These are phyloP conservation scores for Gyps fulvus DNA, from an alignment of 2,113 vertebrate species.

Conservation along the genomic window DNA sequence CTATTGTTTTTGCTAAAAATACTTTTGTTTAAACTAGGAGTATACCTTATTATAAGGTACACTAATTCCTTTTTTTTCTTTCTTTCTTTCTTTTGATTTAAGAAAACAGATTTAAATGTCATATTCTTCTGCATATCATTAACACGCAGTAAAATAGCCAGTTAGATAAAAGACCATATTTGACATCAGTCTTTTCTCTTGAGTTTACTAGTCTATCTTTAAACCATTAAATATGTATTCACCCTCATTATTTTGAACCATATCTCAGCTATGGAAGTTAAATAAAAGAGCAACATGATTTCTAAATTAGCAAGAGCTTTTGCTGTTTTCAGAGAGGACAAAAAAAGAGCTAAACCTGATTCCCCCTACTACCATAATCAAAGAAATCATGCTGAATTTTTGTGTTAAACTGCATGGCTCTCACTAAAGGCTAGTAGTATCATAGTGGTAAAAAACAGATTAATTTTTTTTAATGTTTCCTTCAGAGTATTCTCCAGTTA, in stretches of 20 bases:
- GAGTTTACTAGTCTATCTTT: neutral
- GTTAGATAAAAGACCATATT: neutral
- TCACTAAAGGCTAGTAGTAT: neutral
- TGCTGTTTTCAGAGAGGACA: neutral
- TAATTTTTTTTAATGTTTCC: neutral
- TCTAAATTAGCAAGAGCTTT: neutral
- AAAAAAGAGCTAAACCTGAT: neutral
- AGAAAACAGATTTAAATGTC: neutral
- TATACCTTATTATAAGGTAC: neutral
- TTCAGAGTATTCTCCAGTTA: neutral
- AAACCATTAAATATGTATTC: neutral
- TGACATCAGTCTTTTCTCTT: neutral
- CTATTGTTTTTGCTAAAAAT: slow-evolving; percentile 52
- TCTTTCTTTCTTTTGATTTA: neutral
- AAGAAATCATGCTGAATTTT: neutral
- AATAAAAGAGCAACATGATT: neutral
- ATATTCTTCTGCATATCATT: neutral
- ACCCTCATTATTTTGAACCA: neutral
- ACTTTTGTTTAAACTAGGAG: neutral
- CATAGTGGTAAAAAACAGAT: neutral
- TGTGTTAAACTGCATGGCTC: neutral
- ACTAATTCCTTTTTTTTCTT: neutral
- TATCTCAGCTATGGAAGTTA: neutral
- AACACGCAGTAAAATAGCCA: neutral
- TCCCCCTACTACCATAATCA: neutral